These are phyloP conservation scores for Peromyscus californicus DNA, from an alignment of 2,113 vertebrate species.

Conservation along the genomic window DNA sequence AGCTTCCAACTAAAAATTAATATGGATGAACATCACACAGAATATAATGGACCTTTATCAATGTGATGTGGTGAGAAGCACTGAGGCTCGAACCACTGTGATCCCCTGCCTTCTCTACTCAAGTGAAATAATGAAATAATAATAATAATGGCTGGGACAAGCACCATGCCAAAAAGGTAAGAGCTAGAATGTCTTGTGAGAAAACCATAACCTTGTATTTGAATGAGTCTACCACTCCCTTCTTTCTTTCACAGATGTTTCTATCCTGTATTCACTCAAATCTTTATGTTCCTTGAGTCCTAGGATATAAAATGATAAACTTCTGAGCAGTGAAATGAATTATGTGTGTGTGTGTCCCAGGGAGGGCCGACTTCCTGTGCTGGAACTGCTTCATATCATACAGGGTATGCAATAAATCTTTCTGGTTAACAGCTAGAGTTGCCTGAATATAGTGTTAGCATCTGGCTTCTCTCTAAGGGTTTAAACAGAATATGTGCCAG, in stretches of 20 bases:
- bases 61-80: background rate
- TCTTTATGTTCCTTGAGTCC: background rate
- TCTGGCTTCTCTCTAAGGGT: background rate
- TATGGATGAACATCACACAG: background rate
- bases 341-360: background rate
- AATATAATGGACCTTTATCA: slow-evolving; percentile 14
- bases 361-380: background rate
- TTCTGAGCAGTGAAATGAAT: background rate
- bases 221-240: background rate
- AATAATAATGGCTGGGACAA: background rate
- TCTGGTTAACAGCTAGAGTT: background rate
- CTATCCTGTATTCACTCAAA: background rate
- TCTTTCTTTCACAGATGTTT: background rate
- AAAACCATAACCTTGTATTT: background rate
- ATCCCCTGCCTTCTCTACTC: background rate
- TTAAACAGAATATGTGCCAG: background rate
- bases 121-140: background rate
- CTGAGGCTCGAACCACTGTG: background rate
- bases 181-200: background rate
- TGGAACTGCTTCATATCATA: background rate
- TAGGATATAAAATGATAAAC: background rate
- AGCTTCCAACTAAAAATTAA: slow-evolving; percentile 54
- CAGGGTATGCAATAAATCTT: background rate
- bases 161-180: background rate
- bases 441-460: background rate